Evolutionary conservation across 2,113 vertebrate species (phyloP).

Genomic region (Cnemophilus loriae): DNA sequence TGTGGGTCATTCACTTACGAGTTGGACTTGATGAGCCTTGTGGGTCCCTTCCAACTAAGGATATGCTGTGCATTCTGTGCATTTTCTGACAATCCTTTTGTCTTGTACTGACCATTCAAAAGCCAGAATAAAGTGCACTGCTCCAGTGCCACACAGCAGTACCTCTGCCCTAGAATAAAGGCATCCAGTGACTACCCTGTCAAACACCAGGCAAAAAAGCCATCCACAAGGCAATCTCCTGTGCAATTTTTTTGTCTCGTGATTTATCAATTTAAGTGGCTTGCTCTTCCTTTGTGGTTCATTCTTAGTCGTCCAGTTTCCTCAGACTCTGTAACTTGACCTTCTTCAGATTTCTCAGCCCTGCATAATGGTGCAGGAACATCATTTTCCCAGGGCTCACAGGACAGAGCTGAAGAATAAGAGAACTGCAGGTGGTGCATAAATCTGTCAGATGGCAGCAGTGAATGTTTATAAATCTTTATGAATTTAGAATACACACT

Average conservation of each 20-base stretch:
- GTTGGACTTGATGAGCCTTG: too few relatives aligned
- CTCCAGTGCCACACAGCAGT: background rate
- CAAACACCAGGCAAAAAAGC: background rate
- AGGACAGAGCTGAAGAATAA: background rate
- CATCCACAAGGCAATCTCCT: background rate
- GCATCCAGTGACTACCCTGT: background rate
- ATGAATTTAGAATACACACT: slow-evolving; percentile 45
- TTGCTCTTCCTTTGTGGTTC: background rate
- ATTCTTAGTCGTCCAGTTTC: slow-evolving; percentile 1
- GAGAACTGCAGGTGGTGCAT: slow-evolving; percentile 15
- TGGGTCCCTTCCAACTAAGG: too few relatives aligned
- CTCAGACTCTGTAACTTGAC: background rate
- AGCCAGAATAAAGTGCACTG: background rate
- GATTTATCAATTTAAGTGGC: background rate
- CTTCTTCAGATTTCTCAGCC: slow-evolving; percentile 26
- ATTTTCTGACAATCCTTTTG: background rate
- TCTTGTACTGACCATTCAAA: background rate
- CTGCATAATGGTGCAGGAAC: background rate
- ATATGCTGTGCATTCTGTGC: too few relatives aligned
- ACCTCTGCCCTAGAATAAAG: background rate
- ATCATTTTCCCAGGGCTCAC: slow-evolving; percentile 25
- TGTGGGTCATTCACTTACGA: too few relatives aligned
- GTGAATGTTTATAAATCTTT: slow-evolving; percentile 46
- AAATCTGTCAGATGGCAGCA: slow-evolving; percentile 23
- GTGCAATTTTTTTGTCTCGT: background rate